Conservation (phyloP, 2,888 invertebrate species). For the Flexamia atlantica region DNA sequence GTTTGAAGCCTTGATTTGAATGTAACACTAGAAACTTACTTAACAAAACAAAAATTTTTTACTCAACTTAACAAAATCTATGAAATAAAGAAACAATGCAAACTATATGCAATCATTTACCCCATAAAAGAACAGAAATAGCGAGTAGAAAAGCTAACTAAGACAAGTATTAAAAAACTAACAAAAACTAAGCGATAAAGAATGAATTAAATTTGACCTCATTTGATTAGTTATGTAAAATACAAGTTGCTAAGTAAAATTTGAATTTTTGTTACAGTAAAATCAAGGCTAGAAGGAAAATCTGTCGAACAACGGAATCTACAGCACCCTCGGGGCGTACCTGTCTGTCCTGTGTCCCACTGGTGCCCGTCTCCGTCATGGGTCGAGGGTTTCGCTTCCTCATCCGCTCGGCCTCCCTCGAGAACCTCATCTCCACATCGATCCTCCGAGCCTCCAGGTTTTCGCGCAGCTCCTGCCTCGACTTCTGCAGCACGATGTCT, state of each 20-base stretch:
- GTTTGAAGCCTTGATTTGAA: conserved; percentile 37
- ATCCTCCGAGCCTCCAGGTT: conserved; percentile 75
- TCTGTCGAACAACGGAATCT: background rate
- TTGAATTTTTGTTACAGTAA: conserved; percentile 38
- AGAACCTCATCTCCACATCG: conserved; percentile 75
- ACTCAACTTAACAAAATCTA: background rate
- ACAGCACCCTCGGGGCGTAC: conserved; percentile 39
- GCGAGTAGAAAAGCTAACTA: conserved; percentile 17
- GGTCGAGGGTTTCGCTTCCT: conserved; percentile 70
- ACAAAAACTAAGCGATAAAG: background rate
- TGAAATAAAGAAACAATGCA: background rate
- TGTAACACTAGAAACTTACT: conserved; percentile 8
- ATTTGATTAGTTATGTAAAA: background rate
- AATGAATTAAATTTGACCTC: background rate
- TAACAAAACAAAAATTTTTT: too few species aligned
- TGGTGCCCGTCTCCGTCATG: conserved; percentile 44
- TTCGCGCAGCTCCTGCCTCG: conserved; percentile 77
- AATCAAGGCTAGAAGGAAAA: conserved; percentile 30
- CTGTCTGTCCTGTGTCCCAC: conserved; percentile 56
- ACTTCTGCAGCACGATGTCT: conserved; percentile 86
- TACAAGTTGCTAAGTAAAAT: conserved; percentile 1
- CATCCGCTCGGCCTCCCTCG: conserved; percentile 74
- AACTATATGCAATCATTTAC: background rate
- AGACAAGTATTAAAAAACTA: background rate
- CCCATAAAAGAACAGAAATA: background rate